A percentile compares a stretch with the other conserved stretches of the same genome.
Evolutionary conservation across 2,888 invertebrate species (phyloP).

Genomic region (Synanthedon myopaeformis): DNA sequence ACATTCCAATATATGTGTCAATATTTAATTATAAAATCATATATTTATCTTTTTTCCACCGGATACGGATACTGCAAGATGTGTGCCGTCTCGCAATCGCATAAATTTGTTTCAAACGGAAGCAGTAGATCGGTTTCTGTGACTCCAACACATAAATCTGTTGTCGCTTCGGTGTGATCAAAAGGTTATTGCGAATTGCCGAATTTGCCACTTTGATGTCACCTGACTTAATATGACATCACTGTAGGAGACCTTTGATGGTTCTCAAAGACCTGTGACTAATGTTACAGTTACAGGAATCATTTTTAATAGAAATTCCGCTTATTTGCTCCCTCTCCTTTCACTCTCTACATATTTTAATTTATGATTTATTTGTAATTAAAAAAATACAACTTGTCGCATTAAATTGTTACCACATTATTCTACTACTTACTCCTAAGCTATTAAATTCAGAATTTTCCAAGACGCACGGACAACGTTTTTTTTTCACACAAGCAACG

Average conservation of each 20-base stretch:
- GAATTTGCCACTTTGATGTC: constrained; percentile 16
- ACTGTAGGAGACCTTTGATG: constrained; percentile 4
- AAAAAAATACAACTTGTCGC: no score
- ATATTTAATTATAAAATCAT: neutral
- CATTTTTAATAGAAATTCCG: no score
- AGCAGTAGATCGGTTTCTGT: constrained; percentile 37
- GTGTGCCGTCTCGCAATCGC: constrained; percentile 32
- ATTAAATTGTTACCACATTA: no score
- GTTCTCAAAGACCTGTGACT: neutral
- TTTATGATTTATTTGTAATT: no score
- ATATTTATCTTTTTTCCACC: constrained; percentile 12
- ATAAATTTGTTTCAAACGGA: constrained; percentile 39
- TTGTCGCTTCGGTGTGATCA: constrained; percentile 43
- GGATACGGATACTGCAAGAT: constrained; percentile 30
- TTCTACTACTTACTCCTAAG: no score
- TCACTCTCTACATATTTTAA: no score
- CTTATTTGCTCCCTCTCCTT: no score
- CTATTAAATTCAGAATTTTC: no score
- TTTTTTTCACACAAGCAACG: no score
- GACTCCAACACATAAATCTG: constrained; percentile 41
- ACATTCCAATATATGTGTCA: no score
- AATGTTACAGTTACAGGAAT: no score
- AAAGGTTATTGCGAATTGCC: constrained; percentile 42
- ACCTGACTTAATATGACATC: constrained; percentile 18
- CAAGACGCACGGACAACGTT: no score